Percentiles rank a stretch among this genome's conserved stretches.
Conservation (phyloP, 2,797 vertebrate species). For the Diceros bicornis region DNA sequence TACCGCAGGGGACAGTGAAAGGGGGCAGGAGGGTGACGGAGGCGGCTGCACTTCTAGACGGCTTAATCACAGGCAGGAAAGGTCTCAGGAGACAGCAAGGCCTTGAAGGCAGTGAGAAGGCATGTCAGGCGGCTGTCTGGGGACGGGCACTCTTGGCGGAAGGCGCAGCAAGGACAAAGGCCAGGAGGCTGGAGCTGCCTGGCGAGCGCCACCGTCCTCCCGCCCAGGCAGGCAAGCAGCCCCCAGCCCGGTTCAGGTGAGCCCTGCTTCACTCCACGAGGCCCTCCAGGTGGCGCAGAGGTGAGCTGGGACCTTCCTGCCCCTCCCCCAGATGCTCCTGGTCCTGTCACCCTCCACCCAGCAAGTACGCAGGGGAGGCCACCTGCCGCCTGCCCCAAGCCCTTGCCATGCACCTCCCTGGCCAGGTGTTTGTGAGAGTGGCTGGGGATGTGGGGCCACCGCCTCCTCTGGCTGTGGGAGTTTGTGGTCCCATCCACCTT, state of each 20-base stretch:
- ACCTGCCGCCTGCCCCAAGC: not conserved
- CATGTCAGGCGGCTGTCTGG: not conserved
- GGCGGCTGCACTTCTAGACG: not conserved
- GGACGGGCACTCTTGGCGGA: rapidly evolving
- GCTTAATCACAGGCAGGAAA: not conserved
- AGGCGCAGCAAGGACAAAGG: not conserved
- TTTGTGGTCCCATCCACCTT: too few species aligned
- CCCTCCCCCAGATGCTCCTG: not conserved
- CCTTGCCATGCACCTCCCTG: rapidly evolving
- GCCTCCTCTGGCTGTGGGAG: not conserved
- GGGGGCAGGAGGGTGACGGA: rapidly evolving
- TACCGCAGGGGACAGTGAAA: too few species aligned
- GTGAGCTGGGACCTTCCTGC: not conserved
- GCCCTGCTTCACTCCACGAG: not conserved
- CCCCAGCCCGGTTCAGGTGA: not conserved
- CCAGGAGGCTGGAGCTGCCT: not conserved
- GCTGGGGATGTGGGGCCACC: not conserved
- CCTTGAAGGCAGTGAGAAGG: not conserved
- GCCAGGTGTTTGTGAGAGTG: not conserved
- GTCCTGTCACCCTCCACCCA: not conserved
- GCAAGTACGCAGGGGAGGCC: not conserved
- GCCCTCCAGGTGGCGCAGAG: not conserved
- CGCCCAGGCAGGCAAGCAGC: not conserved
- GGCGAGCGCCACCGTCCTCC: not conserved
- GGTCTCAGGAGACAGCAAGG: not conserved